Evolutionary conservation across 2,113 vertebrate genomes (phyloP).

Genomic region (Theristicus caerulescens): DNA sequence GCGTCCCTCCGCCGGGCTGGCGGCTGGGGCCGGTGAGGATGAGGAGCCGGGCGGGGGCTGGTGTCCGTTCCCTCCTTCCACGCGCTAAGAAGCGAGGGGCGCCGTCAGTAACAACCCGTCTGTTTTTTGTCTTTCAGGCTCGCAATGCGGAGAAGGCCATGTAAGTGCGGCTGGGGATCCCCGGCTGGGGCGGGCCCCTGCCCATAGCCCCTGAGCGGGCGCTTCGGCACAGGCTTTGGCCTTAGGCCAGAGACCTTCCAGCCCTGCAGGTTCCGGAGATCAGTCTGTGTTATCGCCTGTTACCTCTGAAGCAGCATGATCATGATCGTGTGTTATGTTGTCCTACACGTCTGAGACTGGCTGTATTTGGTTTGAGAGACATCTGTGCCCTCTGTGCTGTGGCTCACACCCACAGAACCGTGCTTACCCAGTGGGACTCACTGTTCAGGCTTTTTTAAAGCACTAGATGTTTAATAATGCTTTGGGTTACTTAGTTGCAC

Average conservation of each 20-base stretch:
- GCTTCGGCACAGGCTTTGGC: not conserved
- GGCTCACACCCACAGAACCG: not conserved
- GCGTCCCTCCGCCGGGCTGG: too few species aligned
- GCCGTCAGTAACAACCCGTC: fast-evolving
- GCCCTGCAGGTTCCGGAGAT: fast-evolving
- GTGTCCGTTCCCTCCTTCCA: too few species aligned
- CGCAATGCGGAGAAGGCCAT: constrained; percentile 96
- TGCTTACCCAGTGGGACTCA: fast-evolving
- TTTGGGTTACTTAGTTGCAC: fast-evolving
- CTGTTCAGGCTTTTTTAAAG: not conserved
- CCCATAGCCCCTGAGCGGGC: too few species aligned
- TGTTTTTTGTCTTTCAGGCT: constrained; percentile 74
- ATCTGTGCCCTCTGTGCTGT: not conserved
- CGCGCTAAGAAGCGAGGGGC: too few species aligned
- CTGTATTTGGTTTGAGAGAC: fast-evolving
- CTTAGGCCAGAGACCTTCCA: too few species aligned
- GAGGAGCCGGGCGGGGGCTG: not conserved
- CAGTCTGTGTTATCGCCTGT: fast-evolving
- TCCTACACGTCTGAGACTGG: fast-evolving
- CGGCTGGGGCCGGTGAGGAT: not conserved
- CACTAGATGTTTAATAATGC: fast-evolving
- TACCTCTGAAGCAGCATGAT: not conserved
- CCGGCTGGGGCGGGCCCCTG: not conserved
- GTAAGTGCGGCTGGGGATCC: constrained; percentile 74
- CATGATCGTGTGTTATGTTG: fast-evolving